phyloP scores from a whole-genome alignment of 2,888 invertebrate genomes.

The Ferrisia virgata region DNA sequence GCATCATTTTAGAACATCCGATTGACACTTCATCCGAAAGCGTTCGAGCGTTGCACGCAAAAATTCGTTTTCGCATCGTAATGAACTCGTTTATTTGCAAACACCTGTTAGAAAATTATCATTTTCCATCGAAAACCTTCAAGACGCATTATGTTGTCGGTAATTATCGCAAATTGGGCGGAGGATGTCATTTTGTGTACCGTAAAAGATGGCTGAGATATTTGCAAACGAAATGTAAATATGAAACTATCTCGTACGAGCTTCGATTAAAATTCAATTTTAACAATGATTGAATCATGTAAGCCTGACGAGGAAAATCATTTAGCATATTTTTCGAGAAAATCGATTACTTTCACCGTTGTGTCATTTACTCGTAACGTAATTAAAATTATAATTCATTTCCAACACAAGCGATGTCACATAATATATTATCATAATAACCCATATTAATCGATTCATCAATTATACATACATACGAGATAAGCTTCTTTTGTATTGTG shows the following conservation, averaged over 20 bases:
- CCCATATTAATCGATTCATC: neutral
- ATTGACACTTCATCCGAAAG: neutral
- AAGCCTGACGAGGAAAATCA: neutral
- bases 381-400: neutral
- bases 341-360: neutral
- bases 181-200: neutral
- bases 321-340: neutral
- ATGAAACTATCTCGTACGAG: neutral
- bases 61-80: neutral
- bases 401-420: neutral
- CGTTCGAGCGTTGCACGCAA: neutral
- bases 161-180: neutral
- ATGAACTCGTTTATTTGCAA: neutral
- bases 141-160: neutral
- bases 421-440: neutral
- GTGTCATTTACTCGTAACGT: neutral
- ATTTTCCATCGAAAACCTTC: neutral
- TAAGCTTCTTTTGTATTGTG: neutral
- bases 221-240: neutral
- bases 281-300: neutral
- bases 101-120: neutral
- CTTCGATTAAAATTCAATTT: neutral
- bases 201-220: neutral
- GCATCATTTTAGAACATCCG: neutral
- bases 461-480: neutral